Evolutionary conservation across 2,888 invertebrate species (phyloP).

Genomic region (Callinectes sapidus): DNA sequence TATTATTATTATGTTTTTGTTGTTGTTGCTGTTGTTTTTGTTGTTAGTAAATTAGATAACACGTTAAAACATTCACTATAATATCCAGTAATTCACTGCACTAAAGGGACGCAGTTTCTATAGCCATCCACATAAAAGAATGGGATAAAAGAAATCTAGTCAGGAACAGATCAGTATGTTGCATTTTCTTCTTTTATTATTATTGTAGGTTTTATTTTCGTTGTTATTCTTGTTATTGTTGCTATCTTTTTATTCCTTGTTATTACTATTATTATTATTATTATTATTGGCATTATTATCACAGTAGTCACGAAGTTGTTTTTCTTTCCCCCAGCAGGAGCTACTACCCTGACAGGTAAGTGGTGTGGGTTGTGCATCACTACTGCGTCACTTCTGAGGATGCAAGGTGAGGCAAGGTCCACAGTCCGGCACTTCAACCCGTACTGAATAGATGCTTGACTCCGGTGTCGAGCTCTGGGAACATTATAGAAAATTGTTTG

Average conservation of each 20-base stretch:
- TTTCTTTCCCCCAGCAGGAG: conserved; percentile 1
- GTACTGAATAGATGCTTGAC: background rate
- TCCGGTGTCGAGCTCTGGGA: background rate
- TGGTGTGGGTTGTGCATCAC: background rate
- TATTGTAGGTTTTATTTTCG: background rate
- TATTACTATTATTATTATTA: background rate
- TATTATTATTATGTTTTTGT: too few species aligned
- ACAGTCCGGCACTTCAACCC: background rate
- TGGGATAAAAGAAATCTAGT: background rate
- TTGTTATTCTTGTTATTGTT: too few species aligned
- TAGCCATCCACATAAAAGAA: too few species aligned
- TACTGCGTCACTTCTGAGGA: background rate
- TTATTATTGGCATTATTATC: background rate
- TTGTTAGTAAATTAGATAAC: background rate
- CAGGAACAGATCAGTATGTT: background rate
- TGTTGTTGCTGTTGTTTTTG: too few species aligned
- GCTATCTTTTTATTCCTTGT: too few species aligned
- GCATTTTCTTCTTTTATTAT: background rate
- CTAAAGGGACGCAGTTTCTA: too few species aligned
- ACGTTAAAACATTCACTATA: background rate
- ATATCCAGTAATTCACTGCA: too few species aligned
- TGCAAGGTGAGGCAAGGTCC: background rate
- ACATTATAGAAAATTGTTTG: background rate
- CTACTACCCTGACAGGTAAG: conserved; percentile 28
- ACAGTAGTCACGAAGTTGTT: background rate